phyloP scores from a whole-genome alignment of 2,113 vertebrate genomes.

The Apistogramma diplotaenia region DNA sequence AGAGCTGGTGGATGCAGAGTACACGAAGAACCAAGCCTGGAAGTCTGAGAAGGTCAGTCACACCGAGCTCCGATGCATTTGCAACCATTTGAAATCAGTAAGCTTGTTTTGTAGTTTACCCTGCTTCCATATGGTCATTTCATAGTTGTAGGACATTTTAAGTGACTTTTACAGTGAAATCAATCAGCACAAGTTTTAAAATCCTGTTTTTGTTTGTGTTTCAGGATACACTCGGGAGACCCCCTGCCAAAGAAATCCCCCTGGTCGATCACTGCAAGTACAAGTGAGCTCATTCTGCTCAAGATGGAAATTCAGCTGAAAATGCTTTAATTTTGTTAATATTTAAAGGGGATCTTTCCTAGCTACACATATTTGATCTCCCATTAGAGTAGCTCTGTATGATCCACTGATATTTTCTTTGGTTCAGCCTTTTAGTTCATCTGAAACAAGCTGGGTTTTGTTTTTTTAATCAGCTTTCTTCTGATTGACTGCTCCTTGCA shows the following conservation, averaged over 20 bases:
- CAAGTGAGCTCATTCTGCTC: slow-evolving; percentile 79
- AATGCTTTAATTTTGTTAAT: background rate
- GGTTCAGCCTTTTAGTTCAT: background rate
- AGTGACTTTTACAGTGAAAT: background rate
- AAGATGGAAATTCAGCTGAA: background rate
- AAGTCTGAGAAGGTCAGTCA: slow-evolving; percentile 90
- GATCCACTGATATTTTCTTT: background rate
- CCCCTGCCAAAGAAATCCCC: slow-evolving; percentile 92
- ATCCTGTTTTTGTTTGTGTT: background rate
- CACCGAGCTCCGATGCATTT: background rate
- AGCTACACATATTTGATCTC: background rate
- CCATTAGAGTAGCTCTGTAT: background rate
- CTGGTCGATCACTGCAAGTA: slow-evolving; percentile 96
- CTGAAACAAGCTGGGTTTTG: background rate
- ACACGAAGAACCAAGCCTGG: slow-evolving; percentile 99
- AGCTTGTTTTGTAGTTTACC: background rate
- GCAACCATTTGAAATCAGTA: background rate
- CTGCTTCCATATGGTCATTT: background rate
- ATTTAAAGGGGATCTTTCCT: background rate
- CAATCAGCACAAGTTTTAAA: background rate
- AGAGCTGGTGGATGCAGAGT: slow-evolving; percentile 91
- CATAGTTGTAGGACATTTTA: background rate
- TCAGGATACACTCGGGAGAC: slow-evolving; percentile 92
- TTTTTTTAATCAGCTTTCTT: background rate
- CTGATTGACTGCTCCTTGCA: background rate